phyloP scores from a whole-genome alignment of 2,113 vertebrate genomes.

The Campylomormyrus numenius region DNA sequence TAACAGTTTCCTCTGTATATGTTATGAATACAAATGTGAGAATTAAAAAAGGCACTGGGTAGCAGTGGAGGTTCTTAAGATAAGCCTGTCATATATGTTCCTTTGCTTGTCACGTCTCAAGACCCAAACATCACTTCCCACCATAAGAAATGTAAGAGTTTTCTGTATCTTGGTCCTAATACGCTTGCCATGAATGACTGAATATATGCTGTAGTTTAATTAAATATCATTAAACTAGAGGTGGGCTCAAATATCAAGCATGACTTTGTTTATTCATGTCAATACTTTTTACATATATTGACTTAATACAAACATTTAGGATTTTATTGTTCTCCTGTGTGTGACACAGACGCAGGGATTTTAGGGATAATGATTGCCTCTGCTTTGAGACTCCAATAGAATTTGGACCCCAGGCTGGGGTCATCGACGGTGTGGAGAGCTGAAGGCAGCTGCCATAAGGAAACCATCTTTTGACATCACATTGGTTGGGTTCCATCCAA shows the following conservation, averaged over 20 bases:
- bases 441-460: neutral
- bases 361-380: neutral
- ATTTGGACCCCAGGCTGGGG: neutral
- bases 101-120: neutral
- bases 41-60: neutral
- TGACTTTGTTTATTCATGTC: neutral
- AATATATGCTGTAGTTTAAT: neutral
- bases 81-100: neutral
- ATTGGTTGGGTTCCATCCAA: neutral
- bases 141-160: neutral
- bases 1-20: neutral
- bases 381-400: neutral
- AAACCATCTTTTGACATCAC: neutral
- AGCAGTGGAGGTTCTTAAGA: neutral
- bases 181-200: neutral
- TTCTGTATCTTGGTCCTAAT: neutral
- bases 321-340: neutral
- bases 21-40: neutral
- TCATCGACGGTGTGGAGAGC: neutral
- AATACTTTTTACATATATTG: neutral
- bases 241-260: neutral
- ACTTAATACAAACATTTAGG: neutral
- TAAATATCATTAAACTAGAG: neutral
- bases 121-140: neutral
- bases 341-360: neutral